Evolutionary conservation across 2,113 vertebrate species (phyloP), one percentile per base, ranked within the genome.

Genomic region (Seriola dumerili): DNA sequence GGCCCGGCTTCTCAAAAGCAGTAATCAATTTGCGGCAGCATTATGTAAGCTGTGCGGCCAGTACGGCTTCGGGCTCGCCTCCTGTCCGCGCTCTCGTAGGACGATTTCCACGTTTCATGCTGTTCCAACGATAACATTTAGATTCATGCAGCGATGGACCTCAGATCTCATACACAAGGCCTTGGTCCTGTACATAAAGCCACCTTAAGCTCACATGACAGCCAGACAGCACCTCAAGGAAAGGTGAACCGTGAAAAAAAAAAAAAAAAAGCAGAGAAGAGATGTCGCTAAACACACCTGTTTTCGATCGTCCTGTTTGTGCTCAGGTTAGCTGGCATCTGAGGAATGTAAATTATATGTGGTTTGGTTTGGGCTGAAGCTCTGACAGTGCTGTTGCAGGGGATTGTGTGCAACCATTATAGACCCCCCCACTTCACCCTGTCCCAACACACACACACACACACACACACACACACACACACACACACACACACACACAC

Each of bases 331-430:
- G 92, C 88, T 86, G 93, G 90, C 87, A 94, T 94, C 88, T 84
- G 72, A 92, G 87, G 95, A 95, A 96, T 95, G 94, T 93, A 94
- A 96, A 96, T 95, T 94, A 94, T 84, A 94, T 85, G 92, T 88
- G 90, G 87, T 93, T 93, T 91, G 64, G 82, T 86, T 89, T 84
- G 81, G 74, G 83, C 76, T 89, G 81, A 89, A 76, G 84, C 79
- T 84, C 70, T 79, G 85, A 86, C 71, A 82, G 79, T 52, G 80
- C 72, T 80, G 73, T 86, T 88, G 66, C 76, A 85, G 80, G 80
- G 82, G 83, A 83, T 67, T 80, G 84, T 82, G 84, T 66, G 67
- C 87, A 89, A 17, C 78, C 77, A 67, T 65, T 77, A 81, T 65
- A 57, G 38, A 46, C 32, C 64, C 65, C 57, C 42, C 4, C 0